Evolutionary conservation across 2,113 vertebrate species (phyloP).

Genomic region (Campylorhamphus procurvoides): DNA sequence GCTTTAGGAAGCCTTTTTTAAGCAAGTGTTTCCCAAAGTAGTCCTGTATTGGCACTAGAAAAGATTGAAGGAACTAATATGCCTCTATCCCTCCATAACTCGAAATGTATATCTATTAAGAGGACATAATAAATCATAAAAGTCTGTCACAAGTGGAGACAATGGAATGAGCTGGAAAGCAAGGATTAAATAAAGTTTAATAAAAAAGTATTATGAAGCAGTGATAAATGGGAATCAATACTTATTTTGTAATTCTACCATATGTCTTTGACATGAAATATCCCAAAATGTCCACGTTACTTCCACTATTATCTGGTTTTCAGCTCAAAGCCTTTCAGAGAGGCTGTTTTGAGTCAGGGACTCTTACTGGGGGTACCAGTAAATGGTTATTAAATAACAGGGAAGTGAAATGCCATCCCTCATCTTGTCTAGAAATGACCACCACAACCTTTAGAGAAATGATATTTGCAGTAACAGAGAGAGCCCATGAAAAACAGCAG

Average conservation of each 20-base stretch:
- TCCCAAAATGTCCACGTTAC: background rate
- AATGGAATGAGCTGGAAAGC: slow-evolving; percentile 1
- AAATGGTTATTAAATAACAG: background rate
- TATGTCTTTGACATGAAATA: slow-evolving; percentile 3
- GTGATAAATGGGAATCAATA: slow-evolving; percentile 41
- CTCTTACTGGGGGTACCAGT: background rate
- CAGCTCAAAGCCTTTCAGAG: background rate
- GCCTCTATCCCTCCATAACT: background rate
- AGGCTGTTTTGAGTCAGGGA: background rate
- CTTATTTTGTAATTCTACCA: background rate
- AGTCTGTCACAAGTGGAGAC: slow-evolving; percentile 13
- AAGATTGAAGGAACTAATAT: slow-evolving; percentile 5
- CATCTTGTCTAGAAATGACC: background rate
- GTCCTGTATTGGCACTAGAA: background rate
- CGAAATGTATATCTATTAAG: background rate
- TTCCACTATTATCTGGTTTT: background rate
- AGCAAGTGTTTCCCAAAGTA: background rate
- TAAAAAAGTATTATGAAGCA: slow-evolving; percentile 37
- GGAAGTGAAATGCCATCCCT: background rate
- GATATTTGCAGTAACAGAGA: fast-evolving
- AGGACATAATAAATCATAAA: slow-evolving; percentile 32
- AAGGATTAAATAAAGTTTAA: slow-evolving; percentile 60
- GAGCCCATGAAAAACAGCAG: fast-evolving
- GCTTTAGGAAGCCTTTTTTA: background rate
- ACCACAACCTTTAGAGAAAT: background rate